These are phyloP conservation scores for Belgica antarctica DNA, from an alignment of 2,888 invertebrate genomes.

Conservation along the genomic window DNA sequence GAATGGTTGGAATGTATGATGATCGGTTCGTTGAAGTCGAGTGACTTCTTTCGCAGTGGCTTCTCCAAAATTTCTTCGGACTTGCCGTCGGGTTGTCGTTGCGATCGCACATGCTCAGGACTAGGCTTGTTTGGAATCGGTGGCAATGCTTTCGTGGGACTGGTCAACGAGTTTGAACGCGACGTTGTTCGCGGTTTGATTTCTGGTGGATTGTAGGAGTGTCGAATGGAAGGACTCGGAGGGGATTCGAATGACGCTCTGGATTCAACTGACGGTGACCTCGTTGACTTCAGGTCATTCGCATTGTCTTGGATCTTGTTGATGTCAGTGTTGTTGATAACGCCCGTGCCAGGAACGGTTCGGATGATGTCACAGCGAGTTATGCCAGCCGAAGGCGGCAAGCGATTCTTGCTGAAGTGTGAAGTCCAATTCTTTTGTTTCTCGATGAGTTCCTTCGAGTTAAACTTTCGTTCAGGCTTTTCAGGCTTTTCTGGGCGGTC, in stretches of 20 bases:
- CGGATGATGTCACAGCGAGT: slow-evolving; percentile 58
- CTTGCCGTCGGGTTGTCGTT: slow-evolving; percentile 50
- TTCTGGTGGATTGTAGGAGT: slow-evolving; percentile 52
- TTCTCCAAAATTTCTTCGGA: slow-evolving; percentile 45
- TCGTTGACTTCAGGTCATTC: slow-evolving; percentile 46
- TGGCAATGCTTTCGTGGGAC: slow-evolving; percentile 54
- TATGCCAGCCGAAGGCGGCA: slow-evolving; percentile 50
- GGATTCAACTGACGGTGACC: too few relatives aligned
- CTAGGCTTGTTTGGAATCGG: slow-evolving; percentile 54
- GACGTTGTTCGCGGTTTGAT: slow-evolving; percentile 51
- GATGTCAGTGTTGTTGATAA: slow-evolving; percentile 55
- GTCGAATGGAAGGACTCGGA: slow-evolving; percentile 50
- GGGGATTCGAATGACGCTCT: slow-evolving; percentile 51
- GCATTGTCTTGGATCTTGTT: slow-evolving; percentile 46
- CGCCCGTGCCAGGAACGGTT: slow-evolving; percentile 57
- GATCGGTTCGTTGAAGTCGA: slow-evolving; percentile 28
- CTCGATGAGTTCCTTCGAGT: slow-evolving; percentile 81
- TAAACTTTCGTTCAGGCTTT: slow-evolving; percentile 78
- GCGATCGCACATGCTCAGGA: slow-evolving; percentile 50
- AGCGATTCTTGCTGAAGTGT: slow-evolving; percentile 76
- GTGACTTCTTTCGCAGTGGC: slow-evolving; percentile 34
- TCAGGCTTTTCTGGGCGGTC: slow-evolving; percentile 69
- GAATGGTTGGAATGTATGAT: slow-evolving; percentile 34
- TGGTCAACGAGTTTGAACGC: slow-evolving; percentile 49
- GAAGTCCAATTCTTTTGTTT: slow-evolving; percentile 91